Base-by-base conservation (phyloP, 2,797 vertebrate genomes). In the Gila robusta region DNA sequence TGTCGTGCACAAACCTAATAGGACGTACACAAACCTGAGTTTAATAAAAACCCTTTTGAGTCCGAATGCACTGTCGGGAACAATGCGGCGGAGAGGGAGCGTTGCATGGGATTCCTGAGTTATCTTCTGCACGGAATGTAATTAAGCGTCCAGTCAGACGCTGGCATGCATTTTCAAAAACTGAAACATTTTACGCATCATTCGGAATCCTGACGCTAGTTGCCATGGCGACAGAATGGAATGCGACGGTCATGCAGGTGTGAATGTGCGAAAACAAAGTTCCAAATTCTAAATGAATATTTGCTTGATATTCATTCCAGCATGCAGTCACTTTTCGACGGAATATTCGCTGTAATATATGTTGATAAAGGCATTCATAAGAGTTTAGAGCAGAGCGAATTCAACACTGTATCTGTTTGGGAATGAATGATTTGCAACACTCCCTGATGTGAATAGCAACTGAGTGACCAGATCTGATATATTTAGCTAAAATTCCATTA, bases 101-200 rank as follows among this genome's bases (percentile, higher is more conserved):
- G 28, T 3, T 32, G 56, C 56, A 62, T 87, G 81, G 91, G 93
- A 94, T 96, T 94, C 94, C 92, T 92, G 83, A 10, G 92, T 94
- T 95, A 95, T 95, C 64, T 86, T 87, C 91, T 79, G 90, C 73
- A 64, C 91, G 92, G 95, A 95, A 96, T 95, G 94, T 91, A 93
- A 95, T 95, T 95, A 94, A 88, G 83, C 81, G 66, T 64, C 6
- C 32, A 69, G 67, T 41, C 86, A 56, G 73, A n/a, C 41, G 52
- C 67, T 80, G 62, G 74, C 56, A 73, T 59, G 54, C 84, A 23
- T 49, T 77, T 87, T 86, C 82, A 87, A 74, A 49, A 54, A 72
- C 80, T 1, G 44, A 82, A 23, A 79, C 72, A 47, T 82, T 74
- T 73, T 21, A 72, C 32, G 17, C 59, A 62, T 62, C 56, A 62